Conservation (phyloP, 2,113 vertebrate species). For the Nesogale talazaci region DNA sequence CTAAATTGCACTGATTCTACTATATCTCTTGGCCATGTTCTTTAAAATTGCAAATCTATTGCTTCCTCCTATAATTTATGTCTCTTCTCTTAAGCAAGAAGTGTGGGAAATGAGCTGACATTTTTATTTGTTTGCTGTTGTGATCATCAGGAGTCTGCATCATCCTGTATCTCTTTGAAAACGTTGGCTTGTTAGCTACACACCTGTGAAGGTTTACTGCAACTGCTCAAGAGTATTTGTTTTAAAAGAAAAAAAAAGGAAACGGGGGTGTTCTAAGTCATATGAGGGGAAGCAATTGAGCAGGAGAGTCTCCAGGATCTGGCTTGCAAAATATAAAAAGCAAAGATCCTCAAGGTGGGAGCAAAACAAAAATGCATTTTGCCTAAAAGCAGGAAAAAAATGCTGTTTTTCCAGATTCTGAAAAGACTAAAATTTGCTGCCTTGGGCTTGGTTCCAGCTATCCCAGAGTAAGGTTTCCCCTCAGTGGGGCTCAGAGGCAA, state of each 20-base stretch:
- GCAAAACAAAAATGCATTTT: neutral
- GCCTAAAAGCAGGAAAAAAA: neutral
- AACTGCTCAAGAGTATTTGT: constrained; percentile 46
- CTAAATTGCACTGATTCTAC: constrained; percentile 54
- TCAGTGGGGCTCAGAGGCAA: constrained; percentile 1
- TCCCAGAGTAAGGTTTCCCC: neutral
- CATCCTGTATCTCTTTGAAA: neutral
- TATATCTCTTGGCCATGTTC: constrained; percentile 18
- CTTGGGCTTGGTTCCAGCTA: neutral
- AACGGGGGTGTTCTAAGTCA: constrained; percentile 1
- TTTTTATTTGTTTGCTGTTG: constrained; percentile 59
- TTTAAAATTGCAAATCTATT: constrained; percentile 70
- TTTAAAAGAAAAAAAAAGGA: constrained; percentile 36
- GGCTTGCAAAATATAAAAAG: neutral
- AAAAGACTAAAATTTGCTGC: neutral
- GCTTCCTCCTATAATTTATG: constrained; percentile 75
- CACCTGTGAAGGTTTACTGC: constrained; percentile 55
- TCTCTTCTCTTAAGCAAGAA: constrained; percentile 77
- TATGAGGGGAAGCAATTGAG: neutral
- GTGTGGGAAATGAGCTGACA: constrained; percentile 70
- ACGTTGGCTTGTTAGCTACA: constrained; percentile 14
- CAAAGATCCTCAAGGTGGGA: neutral
- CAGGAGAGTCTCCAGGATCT: constrained; percentile 8
- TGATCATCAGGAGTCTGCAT: constrained; percentile 37
- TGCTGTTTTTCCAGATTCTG: neutral